Base-by-base conservation (phyloP, 2,113 vertebrate genomes). In the Alligator mississippiensis region DNA sequence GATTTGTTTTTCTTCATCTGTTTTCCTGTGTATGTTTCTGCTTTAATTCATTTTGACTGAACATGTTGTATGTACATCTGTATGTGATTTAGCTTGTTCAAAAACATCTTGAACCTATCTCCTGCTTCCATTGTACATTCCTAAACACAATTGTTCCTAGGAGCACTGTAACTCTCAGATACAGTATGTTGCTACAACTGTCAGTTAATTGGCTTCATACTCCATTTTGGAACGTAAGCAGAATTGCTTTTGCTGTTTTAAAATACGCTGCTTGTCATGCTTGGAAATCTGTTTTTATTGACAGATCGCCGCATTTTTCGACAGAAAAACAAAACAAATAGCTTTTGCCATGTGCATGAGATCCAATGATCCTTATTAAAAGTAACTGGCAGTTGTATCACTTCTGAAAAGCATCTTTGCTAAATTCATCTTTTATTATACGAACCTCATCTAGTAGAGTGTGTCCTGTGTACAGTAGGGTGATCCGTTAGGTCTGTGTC, bases 61-160 rank as follows among this genome's bases (percentile, higher is more conserved):
- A 81, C 27, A 34, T 87, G 91, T 93, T 97, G 82, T 96, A 92
- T 85, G 82, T 96, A 96, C 96, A 97, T 98, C 97, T 98, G 97
- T 88, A 97, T 98, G 96, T 88, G 96, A 97, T 98, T 98, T 97
- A 95, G 91, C 87, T 60, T 97, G 87, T 87, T 94, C 90, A 77
- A 76, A 93, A 97, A 97, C 97, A 98, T 98, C 98, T 98, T 98
- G 98, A 98, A 98, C 92, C 93, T 88, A 97, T 98, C 98, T 98
- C 90, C 89, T 74, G 80, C 93, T 93, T 97, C 92, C 91, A 89
- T 61, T 34, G 62, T 94, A 85, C 90, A 95, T 97, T 96, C 95
- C 94, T 93, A 91, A 93, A 17, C 90, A 76, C 87, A 68, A 80
- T 93, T 93, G 83, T 95, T 97, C 81, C 93, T 93, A 28, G 47